A percentile compares a stretch with the other conserved stretches of the same genome.
These are phyloP conservation scores for Parazoanthus swiftii DNA, from an alignment of 92 coral and sea anemone genomes.

Conservation along the genomic window DNA sequence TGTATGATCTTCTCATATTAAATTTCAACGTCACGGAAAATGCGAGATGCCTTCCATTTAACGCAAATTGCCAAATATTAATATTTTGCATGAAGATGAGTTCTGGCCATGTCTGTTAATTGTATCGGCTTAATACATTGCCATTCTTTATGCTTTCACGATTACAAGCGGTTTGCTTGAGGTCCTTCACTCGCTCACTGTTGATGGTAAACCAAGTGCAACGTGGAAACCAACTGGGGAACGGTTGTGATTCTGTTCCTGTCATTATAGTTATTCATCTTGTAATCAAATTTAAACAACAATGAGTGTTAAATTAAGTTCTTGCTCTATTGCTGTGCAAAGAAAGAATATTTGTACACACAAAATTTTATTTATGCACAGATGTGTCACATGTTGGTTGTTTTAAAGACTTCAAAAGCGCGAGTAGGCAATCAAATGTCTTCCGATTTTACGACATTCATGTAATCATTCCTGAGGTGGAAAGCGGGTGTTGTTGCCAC, in stretches of 20 bases:
- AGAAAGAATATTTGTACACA: conserved; percentile 30
- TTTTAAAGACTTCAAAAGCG: neutral
- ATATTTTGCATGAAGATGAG: conserved; percentile 29
- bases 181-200: conserved; percentile 5
- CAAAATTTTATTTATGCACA: conserved; percentile 7
- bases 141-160: conserved; percentile 1
- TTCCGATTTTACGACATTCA: conserved; percentile 11
- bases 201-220: conserved; percentile 35
- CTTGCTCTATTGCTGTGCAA: conserved; percentile 35
- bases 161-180: neutral
- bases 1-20: conserved; percentile 39
- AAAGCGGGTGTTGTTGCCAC: neutral
- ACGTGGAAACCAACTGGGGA: conserved; percentile 19
- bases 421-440: conserved; percentile 1
- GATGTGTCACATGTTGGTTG: conserved; percentile 11
- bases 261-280: conserved; percentile 37
- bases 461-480: neutral
- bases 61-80: neutral
- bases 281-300: conserved; percentile 44
- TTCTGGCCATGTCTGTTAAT: conserved; percentile 15
- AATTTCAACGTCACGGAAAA: conserved; percentile 65
- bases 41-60: conserved; percentile 38
- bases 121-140: conserved; percentile 24
- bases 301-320: conserved; percentile 19
- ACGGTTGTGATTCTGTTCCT: conserved; percentile 16